Percentiles rank a stretch among this genome's conserved stretches.
These are phyloP conservation scores for Stomatorhinus ivindoensis DNA, from an alignment of 2,113 vertebrate genomes.

Conservation along the genomic window DNA sequence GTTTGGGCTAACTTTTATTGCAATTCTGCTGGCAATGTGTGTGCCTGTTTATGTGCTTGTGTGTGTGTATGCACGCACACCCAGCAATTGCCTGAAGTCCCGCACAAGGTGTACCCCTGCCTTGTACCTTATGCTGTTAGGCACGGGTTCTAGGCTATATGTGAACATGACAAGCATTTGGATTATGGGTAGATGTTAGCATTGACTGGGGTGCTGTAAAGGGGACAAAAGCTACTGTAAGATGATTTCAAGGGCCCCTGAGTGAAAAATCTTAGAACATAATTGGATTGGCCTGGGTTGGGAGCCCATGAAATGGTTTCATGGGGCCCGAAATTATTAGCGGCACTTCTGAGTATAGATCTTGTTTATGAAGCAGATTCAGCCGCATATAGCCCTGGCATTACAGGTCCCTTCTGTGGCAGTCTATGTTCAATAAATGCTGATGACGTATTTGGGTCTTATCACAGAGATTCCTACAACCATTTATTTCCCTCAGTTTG, in stretches of 20 bases:
- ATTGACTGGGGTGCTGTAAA: not conserved
- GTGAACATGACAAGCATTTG: not conserved
- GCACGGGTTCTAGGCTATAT: not conserved
- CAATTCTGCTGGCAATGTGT: not conserved
- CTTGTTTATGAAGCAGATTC: not conserved
- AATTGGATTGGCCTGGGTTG: not conserved
- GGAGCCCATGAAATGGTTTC: not conserved
- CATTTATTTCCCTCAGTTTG: not conserved
- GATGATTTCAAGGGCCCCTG: not conserved
- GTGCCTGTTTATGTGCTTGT: not conserved
- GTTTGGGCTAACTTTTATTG: not conserved
- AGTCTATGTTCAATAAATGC: not conserved
- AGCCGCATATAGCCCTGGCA: not conserved
- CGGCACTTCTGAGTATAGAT: not conserved
- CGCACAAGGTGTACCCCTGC: not conserved
- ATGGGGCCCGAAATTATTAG: not conserved
- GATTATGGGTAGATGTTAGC: not conserved
- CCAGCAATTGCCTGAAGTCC: not conserved
- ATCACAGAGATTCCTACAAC: not conserved
- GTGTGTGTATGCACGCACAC: not conserved
- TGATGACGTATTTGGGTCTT: not conserved
- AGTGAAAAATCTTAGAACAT: not conserved
- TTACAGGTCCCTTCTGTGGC: not conserved
- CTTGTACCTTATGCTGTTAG: not conserved
- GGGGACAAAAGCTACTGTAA: not conserved